These are phyloP conservation scores for Ditula angustiorana DNA, from an alignment of 2,888 invertebrate species.

Conservation along the genomic window DNA sequence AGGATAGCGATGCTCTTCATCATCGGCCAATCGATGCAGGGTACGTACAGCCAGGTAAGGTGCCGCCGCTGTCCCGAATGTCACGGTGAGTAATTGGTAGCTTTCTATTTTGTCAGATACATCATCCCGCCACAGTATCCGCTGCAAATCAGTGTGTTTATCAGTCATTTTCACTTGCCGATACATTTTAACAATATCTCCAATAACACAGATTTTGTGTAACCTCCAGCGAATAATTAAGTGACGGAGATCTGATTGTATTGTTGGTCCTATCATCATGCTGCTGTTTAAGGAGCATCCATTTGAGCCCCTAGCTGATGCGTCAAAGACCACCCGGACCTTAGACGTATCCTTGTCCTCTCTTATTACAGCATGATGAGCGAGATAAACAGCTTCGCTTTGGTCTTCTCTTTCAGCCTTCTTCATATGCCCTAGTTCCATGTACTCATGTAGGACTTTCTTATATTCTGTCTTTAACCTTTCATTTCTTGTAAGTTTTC, in stretches of 20 bases:
- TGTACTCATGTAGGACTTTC: slow-evolving; percentile 7
- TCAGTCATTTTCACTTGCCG: too few relatives aligned
- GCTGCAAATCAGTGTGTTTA: too few relatives aligned
- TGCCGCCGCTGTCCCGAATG: too few relatives aligned
- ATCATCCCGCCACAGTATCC: too few relatives aligned
- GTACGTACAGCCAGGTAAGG: too few relatives aligned
- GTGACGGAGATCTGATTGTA: slow-evolving; percentile 45
- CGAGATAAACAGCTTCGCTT: slow-evolving; percentile 27
- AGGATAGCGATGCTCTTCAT: too few relatives aligned
- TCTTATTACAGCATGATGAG: slow-evolving; percentile 45
- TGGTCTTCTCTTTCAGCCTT: slow-evolving; percentile 5
- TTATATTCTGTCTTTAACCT: slow-evolving; percentile 3
- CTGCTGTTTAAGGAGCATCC: slow-evolving; percentile 45
- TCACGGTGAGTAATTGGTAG: too few relatives aligned
- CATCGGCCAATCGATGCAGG: too few relatives aligned
- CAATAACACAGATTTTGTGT: slow-evolving; percentile 84
- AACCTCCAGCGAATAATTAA: slow-evolving; percentile 43
- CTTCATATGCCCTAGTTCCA: slow-evolving; percentile 1
- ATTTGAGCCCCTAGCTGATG: slow-evolving; percentile 38
- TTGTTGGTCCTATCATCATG: slow-evolving; percentile 44
- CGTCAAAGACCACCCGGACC: too few relatives aligned
- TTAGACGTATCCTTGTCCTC: slow-evolving; percentile 43
- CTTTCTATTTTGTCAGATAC: too few relatives aligned
- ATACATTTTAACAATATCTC: too few relatives aligned
- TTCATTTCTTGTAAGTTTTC: not conserved